Base-by-base conservation (phyloP, 2,797 vertebrate genomes). In the Tragelaphus oryx region DNA sequence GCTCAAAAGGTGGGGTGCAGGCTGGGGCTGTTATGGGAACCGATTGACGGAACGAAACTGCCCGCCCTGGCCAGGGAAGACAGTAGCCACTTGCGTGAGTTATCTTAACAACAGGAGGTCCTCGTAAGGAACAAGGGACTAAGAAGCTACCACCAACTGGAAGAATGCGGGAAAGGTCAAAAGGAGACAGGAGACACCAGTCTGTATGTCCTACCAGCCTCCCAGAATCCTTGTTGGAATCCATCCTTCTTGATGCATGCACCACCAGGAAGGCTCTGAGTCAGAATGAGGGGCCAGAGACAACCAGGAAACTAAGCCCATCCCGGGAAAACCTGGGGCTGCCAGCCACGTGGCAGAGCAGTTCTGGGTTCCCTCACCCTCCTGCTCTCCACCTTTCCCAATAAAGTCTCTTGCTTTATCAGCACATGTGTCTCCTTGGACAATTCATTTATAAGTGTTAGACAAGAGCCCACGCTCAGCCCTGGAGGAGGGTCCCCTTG, bases 311-410 rank as follows among this genome's bases (percentile, higher is more conserved):
- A 41, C 68, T 12, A 68, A 41, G 1, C 11, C 68, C 37, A 41
- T 71, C 37, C 33, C 0, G 0, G 11, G 20, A 7, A 41, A 41
- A 41, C 68, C 18, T 26, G 37, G 33, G 65, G 11, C 33, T 6
- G 33, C 65, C 33, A 71, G 37, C 22, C 22, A 7, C 2, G 4
- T 14, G 68, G 37, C 37, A 44, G 37, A 41, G 68, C 11, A 71
- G 5, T 71, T 74, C 68, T 8, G 37, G 68, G 68, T 7, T 44
- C 22, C 11, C 37, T 41, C 68, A 41, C 22, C 68, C 22, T 44
- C 37, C 22, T 44, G 68, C 68, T 41, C 22, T 74, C 11, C 37
- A 68, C 18, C 65, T 68, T 71, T 24, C 37, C 68, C 22, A 74
- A 26, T 71, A 26, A 71, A 71, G 37, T 71, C 68, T 14, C 68